A percentile compares a stretch with the other conserved stretches of the same genome.
phyloP scores from a whole-genome alignment of 1,140 invertebrate species.

The Drosophila ficusphila region DNA sequence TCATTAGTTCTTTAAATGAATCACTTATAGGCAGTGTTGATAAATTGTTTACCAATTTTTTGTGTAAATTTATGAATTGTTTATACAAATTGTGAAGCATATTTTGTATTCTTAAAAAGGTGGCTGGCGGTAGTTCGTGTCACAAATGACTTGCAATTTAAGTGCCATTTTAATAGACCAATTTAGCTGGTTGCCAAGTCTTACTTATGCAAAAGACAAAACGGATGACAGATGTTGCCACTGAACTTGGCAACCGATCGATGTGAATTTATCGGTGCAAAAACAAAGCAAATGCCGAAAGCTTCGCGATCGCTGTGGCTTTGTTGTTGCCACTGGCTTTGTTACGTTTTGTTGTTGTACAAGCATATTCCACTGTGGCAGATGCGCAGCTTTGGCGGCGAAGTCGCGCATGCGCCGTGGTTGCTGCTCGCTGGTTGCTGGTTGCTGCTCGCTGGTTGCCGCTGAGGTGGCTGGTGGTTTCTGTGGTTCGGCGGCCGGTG shows the following conservation, averaged over 20 bases:
- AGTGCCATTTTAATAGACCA: neutral
- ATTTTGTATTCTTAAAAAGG: neutral
- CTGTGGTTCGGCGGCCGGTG: conserved; percentile 3
- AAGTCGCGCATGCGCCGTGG: conserved; percentile 22
- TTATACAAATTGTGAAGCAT: too few species aligned
- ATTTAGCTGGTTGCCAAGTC: neutral
- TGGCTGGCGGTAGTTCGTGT: neutral
- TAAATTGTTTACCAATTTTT: too few species aligned
- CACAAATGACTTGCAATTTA: neutral
- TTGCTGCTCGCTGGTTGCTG: conserved; percentile 7
- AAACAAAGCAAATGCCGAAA: conserved; percentile 40
- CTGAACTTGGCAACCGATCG: conserved; percentile 60
- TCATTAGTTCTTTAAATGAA: too few species aligned
- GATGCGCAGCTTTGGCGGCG: conserved; percentile 21
- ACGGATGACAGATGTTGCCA: conserved; percentile 55
- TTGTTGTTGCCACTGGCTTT: conserved; percentile 5
- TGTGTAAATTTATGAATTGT: too few species aligned
- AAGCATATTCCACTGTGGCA: conserved; percentile 22
- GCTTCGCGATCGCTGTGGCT: conserved; percentile 19
- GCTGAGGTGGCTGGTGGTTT: conserved; percentile 35
- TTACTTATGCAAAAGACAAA: conserved; percentile 19
- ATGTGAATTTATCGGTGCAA: conserved; percentile 57
- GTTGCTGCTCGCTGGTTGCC: conserved; percentile 17
- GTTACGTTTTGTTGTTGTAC: conserved; percentile 1
- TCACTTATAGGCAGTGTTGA: too few species aligned